Evolutionary conservation across 1,140 invertebrate genomes (phyloP), one percentile per base, ranked within the genome.

Genomic region (Acyrthosiphon pisum): DNA sequence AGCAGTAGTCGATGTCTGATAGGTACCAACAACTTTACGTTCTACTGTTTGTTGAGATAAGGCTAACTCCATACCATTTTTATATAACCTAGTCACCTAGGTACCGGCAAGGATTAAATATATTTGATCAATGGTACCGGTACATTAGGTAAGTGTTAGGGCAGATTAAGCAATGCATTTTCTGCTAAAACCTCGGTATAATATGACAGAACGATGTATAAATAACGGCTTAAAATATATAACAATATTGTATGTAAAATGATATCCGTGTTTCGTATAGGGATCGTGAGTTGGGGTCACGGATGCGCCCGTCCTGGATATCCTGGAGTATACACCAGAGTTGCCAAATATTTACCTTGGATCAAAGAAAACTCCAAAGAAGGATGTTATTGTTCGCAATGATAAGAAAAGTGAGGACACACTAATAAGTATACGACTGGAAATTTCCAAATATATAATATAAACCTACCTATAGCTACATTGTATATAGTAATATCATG

Each of bases 261-360:
- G 30, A 76, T 76, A 76, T 76, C 14, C 11, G 1, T 53, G 18
- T 11, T 26, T 2, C 3, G 7, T 93, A 22, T 88, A 96, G 96
- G 96, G 44, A 95, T 97, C 6, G 96, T 97, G 8, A 97, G 97
- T 0, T 97, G 97, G 97, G 98, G 98, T 1, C 95, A 97, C 56
- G 97, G 97, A 0, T 98, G 97, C 94, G 97, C 96, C 0, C 95
- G 96, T 93, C 96, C 96, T 14, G 96, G 97, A 84, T 96, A 96
- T 89, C 97, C 97, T 0, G 97, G 97, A 20, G 96, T 98, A 11
- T 98, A 98, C 94, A 97, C 97, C 0, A 96, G 96, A 94, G 95
- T 98, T 0, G 96, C 95, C 0, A 96, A 96, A 91, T 98, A 97
- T 94, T 94, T 97, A 26, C 96, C 96, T 20, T 98, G 97, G 97